Base-by-base conservation (phyloP, 2,113 vertebrate species). In the Zapus hudsonius region DNA sequence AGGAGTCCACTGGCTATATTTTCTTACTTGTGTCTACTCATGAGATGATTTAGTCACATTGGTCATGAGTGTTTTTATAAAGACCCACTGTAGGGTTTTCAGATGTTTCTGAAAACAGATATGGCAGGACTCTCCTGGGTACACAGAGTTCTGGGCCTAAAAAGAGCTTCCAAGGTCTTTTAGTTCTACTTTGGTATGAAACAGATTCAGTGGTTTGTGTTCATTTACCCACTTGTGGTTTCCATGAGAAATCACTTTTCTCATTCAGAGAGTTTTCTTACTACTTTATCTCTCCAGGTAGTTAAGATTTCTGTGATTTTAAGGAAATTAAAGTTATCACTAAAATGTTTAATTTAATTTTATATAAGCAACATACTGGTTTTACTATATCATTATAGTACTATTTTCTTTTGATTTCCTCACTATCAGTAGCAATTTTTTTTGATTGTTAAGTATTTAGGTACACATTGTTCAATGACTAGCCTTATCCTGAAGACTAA, bases 241-340 rank as follows among this genome's bases (percentile, higher is more conserved):
- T 86, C 33, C 64, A 36, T 82, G 40, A 83, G 67, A 88, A 94
- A 92, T 55, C 52, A 47, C 87, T 93, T 52, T 82, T 57, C 38
- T 86, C 82, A 17, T 73, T 33, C 70, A 67, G 20, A 73, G 33
- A 57, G 8, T 83, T 93, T 52, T 3, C 86, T 93, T 69, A 27
- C 38, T 89, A 0, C 38, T 87, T 17, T n/a, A 19, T 42, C 31
- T 86, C 64, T 89, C 44, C 84, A 27, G 16, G 31, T 22, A 67
- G 23, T 69, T 42, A 83, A 78, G 31, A 57, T 78, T 93, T 92
- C 61, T 93, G 55, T 86, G 89, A 92, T 70, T 88, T 94, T 79
- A 82, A 84, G 40, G 40, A 66, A 89, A 81, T 59, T 92, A 36
- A 72, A 73, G 55, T 78, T 90, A 80, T 87, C 55, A 59, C 6